Percentiles rank a stretch among this genome's conserved stretches.
phyloP scores from a whole-genome alignment of 2,797 vertebrate genomes.

The Rhynchonycteris naso region DNA sequence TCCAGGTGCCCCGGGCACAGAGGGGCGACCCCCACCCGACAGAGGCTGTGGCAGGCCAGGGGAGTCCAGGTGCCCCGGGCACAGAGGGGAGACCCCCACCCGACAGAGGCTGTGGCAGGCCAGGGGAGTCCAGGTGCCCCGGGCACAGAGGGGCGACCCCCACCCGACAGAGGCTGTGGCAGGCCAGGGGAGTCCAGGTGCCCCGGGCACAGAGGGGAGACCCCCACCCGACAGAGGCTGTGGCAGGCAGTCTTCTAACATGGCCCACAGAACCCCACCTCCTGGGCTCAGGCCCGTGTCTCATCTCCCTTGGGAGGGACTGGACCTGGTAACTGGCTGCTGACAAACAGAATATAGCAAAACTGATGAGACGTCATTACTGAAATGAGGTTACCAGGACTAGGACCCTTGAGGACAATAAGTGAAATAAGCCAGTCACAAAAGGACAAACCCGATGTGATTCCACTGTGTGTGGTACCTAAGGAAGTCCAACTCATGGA shows the following conservation, averaged over 20 bases:
- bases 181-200: background rate
- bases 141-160: background rate
- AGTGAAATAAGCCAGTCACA: background rate
- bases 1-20: background rate
- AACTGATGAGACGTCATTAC: background rate
- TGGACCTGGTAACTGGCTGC: background rate
- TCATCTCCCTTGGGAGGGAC: background rate
- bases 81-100: background rate
- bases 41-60: background rate
- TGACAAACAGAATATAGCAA: background rate
- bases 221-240: background rate
- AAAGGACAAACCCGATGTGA: background rate
- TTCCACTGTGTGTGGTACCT: no score
- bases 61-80: background rate
- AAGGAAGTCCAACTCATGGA: background rate
- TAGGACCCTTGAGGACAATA: background rate
- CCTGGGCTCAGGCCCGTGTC: background rate
- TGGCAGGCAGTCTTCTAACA: background rate
- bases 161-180: background rate
- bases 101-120: background rate
- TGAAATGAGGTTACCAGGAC: background rate
- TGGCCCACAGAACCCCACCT: accelerated
- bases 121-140: background rate
- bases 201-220: background rate
- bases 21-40: background rate